A percentile compares a stretch with the other conserved stretches of the same genome.
These are phyloP conservation scores for Cardinalis cardinalis DNA, from an alignment of 2,113 vertebrate genomes.

Conservation along the genomic window DNA sequence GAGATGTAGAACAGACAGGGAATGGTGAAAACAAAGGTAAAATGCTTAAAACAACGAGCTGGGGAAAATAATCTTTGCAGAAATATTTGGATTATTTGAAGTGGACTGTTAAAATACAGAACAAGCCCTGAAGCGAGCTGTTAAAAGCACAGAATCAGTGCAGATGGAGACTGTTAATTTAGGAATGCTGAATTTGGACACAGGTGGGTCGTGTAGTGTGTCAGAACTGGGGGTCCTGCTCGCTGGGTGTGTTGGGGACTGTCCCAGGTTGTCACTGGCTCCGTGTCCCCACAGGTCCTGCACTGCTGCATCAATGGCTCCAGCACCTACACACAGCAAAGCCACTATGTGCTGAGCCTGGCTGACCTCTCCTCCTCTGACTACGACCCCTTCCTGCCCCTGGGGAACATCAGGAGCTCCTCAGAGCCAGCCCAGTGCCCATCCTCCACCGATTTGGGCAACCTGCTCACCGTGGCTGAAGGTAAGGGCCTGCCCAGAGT, in stretches of 20 bases:
- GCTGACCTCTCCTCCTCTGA: conserved; percentile 86
- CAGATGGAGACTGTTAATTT: not conserved
- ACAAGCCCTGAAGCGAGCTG: not conserved
- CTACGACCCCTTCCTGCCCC: conserved; percentile 88
- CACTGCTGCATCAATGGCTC: conserved; percentile 94
- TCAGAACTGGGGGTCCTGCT: not conserved
- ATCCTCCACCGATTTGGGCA: conserved; percentile 78
- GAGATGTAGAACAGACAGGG: not conserved
- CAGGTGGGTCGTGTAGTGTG: accelerated
- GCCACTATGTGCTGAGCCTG: conserved; percentile 89
- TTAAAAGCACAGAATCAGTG: not conserved
- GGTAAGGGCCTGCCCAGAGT: conserved; percentile 70
- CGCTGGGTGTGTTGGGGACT: accelerated
- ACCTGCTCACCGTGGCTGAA: conserved; percentile 92
- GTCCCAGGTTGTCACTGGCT: not conserved
- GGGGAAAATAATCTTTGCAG: not conserved
- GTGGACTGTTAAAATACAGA: not conserved
- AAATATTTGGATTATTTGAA: not conserved
- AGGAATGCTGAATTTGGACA: not conserved
- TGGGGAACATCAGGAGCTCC: conserved; percentile 85
- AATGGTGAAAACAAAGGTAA: not conserved
- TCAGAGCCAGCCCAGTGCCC: conserved; percentile 79
- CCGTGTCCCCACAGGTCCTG: conserved; percentile 78
- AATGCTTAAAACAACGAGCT: not conserved
- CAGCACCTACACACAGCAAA: conserved; percentile 89